A percentile compares a stretch with the other conserved stretches of the same genome.
Conservation (phyloP, 2,888 invertebrate species). For the Sarcophaga carnaria region DNA sequence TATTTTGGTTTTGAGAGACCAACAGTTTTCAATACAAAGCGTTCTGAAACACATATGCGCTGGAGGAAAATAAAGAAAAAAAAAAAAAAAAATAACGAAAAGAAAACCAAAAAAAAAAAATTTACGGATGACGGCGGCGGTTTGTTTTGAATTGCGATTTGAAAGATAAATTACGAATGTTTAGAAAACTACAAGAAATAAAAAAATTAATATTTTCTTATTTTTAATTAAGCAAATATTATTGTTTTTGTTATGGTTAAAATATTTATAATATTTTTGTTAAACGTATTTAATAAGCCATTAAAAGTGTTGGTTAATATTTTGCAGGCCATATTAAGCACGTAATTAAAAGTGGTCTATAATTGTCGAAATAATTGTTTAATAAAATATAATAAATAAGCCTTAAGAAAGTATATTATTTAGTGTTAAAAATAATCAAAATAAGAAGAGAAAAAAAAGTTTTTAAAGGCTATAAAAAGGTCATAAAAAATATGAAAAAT, state of each 20-base stretch:
- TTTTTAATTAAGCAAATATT: not conserved
- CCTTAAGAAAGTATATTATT: not conserved
- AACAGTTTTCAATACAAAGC: constrained; percentile 61
- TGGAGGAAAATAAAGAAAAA: constrained; percentile 17
- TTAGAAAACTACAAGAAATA: not conserved
- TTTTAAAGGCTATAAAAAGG: not conserved
- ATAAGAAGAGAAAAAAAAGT: not conserved
- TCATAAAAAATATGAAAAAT: not conserved
- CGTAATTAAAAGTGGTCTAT: constrained; percentile 9
- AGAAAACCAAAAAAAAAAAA: constrained; percentile 1
- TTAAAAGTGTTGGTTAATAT: not conserved
- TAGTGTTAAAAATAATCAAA: not conserved
- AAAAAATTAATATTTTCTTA: not conserved
- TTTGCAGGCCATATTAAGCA: not conserved
- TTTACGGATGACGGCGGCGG: constrained; percentile 53
- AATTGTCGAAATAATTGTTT: constrained; percentile 18
- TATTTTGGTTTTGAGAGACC: constrained; percentile 27
- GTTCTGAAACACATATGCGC: constrained; percentile 59
- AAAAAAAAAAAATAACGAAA: not conserved
- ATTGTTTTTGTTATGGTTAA: not conserved
- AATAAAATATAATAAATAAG: not conserved
- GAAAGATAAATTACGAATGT: constrained; percentile 30
- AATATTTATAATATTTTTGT: not conserved
- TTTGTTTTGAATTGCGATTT: constrained; percentile 29
- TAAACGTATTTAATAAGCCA: constrained; percentile 9